Evolutionary conservation across 2,797 vertebrate species (phyloP).

Genomic region (Rhinella marina): DNA sequence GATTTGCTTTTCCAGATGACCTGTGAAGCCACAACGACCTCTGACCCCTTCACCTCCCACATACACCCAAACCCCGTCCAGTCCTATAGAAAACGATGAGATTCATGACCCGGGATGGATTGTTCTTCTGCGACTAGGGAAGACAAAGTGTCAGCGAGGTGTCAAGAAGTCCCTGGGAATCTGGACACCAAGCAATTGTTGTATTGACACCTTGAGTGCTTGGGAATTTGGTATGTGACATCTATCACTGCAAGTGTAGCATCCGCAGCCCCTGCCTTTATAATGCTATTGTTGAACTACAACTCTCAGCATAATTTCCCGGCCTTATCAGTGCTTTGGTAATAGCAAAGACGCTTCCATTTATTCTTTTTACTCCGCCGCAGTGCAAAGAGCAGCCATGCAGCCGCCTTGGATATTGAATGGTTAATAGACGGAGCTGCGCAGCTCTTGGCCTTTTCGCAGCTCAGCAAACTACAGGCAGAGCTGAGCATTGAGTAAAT

Average conservation of each 20-base stretch:
- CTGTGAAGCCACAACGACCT: conserved; percentile 72
- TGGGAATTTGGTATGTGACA: not conserved
- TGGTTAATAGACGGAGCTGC: not conserved
- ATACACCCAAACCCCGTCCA: conserved; percentile 69
- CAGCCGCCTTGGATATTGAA: not conserved
- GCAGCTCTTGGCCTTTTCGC: not conserved
- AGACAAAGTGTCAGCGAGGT: conserved; percentile 73
- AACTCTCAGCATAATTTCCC: not conserved
- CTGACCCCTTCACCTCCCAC: conserved; percentile 71
- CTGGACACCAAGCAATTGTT: conserved; percentile 52
- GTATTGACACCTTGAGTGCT: conserved; percentile 40
- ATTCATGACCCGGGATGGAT: conserved; percentile 77
- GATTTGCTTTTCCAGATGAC: conserved; percentile 78
- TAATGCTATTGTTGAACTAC: not conserved
- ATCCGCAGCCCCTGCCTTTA: not conserved
- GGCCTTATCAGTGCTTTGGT: too few relatives aligned
- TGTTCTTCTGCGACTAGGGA: conserved; percentile 77
- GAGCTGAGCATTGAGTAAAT: not conserved
- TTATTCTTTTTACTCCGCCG: not conserved
- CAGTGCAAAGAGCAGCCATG: not conserved
- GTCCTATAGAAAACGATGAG: conserved; percentile 71
- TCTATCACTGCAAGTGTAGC: not conserved
- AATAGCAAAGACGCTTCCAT: not conserved
- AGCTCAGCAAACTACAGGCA: conserved; percentile 1
- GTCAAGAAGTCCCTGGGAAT: conserved; percentile 67